A percentile compares a stretch with the other conserved stretches of the same genome.
Conservation (phyloP, 2,797 vertebrate species). For the Stomatorhinus walkeri region DNA sequence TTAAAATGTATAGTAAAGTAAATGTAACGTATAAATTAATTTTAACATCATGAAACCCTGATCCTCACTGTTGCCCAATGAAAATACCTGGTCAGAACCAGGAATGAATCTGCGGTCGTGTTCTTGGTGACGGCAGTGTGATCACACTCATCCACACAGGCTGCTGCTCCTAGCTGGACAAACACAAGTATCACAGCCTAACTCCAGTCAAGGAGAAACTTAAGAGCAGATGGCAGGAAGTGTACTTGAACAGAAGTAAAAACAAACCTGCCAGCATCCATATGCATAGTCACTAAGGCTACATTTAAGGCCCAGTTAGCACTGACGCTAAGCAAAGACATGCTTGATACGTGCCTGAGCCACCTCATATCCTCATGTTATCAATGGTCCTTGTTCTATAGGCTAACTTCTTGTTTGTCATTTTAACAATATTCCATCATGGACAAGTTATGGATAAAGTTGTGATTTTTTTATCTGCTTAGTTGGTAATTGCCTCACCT, state of each 20-base stretch:
- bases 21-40: background rate
- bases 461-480: constrained; percentile 22
- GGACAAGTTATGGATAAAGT: constrained; percentile 21
- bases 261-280: background rate
- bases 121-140: background rate
- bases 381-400: constrained; percentile 2
- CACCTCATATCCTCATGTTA: background rate
- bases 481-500: constrained; percentile 10
- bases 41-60: background rate
- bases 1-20: background rate
- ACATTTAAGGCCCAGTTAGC: background rate
- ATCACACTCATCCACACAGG: background rate
- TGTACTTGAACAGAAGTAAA: background rate
- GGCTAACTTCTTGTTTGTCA: constrained; percentile 28
- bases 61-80: background rate
- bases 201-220: background rate
- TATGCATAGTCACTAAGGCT: background rate
- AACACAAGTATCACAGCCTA: background rate
- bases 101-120: background rate
- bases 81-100: background rate
- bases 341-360: background rate
- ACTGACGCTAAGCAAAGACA: background rate
- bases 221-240: background rate
- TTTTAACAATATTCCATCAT: constrained; percentile 18
- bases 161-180: background rate